Evolutionary conservation across 2,113 vertebrate species (phyloP).

Genomic region (Sebastes schlegelii): DNA sequence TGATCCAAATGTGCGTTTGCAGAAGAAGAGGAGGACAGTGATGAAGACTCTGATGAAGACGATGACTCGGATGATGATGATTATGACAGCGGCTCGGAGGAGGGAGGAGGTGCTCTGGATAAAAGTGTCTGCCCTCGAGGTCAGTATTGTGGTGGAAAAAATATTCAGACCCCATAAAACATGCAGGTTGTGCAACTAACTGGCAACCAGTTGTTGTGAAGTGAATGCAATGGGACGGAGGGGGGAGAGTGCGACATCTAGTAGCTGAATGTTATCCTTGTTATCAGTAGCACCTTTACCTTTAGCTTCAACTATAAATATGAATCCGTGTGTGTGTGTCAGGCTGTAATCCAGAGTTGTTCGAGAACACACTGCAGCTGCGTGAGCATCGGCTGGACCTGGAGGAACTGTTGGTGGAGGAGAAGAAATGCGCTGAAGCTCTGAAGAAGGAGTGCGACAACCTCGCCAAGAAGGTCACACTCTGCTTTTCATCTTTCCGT

Average conservation of each 20-base stretch:
- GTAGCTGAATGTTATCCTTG: no score
- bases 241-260: no score
- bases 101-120: conserved; percentile 78
- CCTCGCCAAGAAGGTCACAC: conserved; percentile 86
- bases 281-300: no score
- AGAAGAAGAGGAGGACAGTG: conserved; percentile 86
- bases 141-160: conserved; percentile 19
- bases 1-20: conserved; percentile 33
- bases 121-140: conserved; percentile 87
- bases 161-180: neutral
- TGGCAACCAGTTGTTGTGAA: no score
- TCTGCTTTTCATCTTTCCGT: neutral
- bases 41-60: conserved; percentile 86
- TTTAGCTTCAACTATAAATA: neutral
- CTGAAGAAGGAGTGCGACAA: conserved; percentile 87
- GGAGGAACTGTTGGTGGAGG: conserved; percentile 86
- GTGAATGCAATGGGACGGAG: no score
- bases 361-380: conserved; percentile 87
- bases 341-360: conserved; percentile 88
- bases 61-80: conserved; percentile 79
- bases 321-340: neutral
- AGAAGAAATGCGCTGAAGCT: conserved; percentile 84
- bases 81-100: conserved; percentile 80
- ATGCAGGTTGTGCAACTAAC: no score
- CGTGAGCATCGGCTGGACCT: conserved; percentile 87